Evolutionary conservation across 2,888 invertebrate species (phyloP).

Genomic region (Colletes collaris): DNA sequence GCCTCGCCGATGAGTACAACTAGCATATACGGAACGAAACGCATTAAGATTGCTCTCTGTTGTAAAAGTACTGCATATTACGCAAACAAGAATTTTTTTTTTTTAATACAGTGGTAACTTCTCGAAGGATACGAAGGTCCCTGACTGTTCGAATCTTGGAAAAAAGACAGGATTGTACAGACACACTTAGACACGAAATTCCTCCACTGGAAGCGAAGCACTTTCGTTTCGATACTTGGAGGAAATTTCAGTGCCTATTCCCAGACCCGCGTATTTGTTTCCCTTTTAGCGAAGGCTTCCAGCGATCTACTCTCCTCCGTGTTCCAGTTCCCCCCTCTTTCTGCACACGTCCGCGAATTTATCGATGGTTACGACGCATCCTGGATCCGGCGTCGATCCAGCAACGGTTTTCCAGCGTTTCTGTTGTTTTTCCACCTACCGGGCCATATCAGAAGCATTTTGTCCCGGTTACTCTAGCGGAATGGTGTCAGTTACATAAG

Average conservation of each 20-base stretch:
- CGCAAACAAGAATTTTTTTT: no score
- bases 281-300: background rate
- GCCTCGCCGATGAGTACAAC: no score
- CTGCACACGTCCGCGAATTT: no score
- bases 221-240: background rate
- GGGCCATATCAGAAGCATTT: slow-evolving; percentile 72
- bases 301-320: background rate
- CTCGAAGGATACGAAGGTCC: no score
- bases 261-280: background rate
- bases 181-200: no score
- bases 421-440: slow-evolving; percentile 56
- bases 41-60: no score
- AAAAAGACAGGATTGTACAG: no score
- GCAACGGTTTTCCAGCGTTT: slow-evolving; percentile 33
- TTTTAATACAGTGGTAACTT: no score
- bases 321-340: background rate
- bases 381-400: background rate
- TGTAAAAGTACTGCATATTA: no score
- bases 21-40: no score
- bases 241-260: no score
- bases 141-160: no score
- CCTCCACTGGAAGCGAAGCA: background rate
- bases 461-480: slow-evolving; percentile 78
- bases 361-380: background rate
- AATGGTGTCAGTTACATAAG: slow-evolving; percentile 82